Conservation (phyloP, 2,797 vertebrate genomes). For the Periophthalmus magnuspinnatus region DNA sequence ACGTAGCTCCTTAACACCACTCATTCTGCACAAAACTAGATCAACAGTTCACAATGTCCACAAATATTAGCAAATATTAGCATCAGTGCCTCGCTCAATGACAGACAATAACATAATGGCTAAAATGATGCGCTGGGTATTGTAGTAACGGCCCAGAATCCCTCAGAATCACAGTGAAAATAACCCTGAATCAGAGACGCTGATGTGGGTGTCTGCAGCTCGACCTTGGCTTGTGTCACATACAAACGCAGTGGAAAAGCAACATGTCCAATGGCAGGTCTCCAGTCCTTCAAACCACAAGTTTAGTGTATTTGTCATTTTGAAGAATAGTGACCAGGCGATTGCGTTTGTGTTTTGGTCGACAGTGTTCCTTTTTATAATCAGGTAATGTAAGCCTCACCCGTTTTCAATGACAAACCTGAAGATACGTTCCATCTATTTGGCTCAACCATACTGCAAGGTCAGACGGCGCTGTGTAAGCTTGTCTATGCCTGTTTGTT, state of each 20-base stretch:
- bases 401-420: conserved; percentile 49
- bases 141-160: conserved; percentile 26
- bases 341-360: background rate
- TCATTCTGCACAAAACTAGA: background rate
- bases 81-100: background rate
- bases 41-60: background rate
- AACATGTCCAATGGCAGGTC: conserved; percentile 43
- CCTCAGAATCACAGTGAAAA: conserved; percentile 52
- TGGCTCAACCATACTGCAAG: conserved; percentile 62
- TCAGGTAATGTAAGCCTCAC: background rate
- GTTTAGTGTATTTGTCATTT: conserved; percentile 2
- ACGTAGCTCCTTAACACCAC: too few species aligned
- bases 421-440: conserved; percentile 55
- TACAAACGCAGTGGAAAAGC: conserved; percentile 53
- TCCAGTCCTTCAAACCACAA: conserved; percentile 5
- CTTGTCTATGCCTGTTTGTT: conserved; percentile 68
- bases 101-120: background rate
- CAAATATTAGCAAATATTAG: background rate
- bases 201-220: conserved; percentile 69
- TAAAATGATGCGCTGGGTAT: background rate
- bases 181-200: conserved; percentile 54
- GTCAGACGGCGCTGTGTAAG: conserved; percentile 60
- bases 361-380: conserved; percentile 47
- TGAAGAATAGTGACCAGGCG: background rate
- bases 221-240: conserved; percentile 84